Evolutionary conservation across 2,888 invertebrate genomes (phyloP), one percentile per base, ranked within the genome.

Genomic region (Anthophora plumipes): DNA sequence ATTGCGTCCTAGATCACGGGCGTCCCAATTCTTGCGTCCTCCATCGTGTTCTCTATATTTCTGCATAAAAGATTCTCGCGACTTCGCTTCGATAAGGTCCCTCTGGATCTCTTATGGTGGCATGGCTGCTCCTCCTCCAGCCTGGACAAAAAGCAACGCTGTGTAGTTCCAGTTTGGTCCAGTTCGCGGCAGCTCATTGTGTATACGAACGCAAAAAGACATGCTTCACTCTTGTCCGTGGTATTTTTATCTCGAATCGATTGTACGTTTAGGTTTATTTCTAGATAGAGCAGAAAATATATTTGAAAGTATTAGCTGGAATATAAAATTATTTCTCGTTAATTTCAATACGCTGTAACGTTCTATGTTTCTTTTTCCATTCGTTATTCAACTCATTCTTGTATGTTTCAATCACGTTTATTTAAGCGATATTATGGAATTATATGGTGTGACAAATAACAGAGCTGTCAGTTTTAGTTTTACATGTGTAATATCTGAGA

Each of bases 1-100:
- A 81, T 81, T 81, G 82, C 70, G 82, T 66, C 73, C 82, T 81
- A 82, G 70, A 82, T 82, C 82, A 77, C 73, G 67, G 73, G 59
- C 73, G 82, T 73, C 31, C 81, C 73, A 81, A 82, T 82, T 82
- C 60, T 67, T 70, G 50, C 50, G 82, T 66, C 73, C 70, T 81
- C 73, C 68, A 60, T 81, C 72, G 60, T 68, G 20, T 60, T 60
- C 41, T 59, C 43, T 67, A 66, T 70, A 77, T 77, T 81, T 70
- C 77, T 83, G 74, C 67, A 50, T 74, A 74, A 66, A 80, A 67
- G 64, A 76, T 73, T 39, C 67, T 67, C 43, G 17, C 17, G 14
- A n/a, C 61, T 12, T 9, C 48, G 37, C 54, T 50, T 8, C 37
- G 54, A 70, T 0, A 55, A 43, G n/a, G 43, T 50, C 31, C 22